phyloP scores from a whole-genome alignment of 2,113 vertebrate species.

The Prinia subflava region DNA sequence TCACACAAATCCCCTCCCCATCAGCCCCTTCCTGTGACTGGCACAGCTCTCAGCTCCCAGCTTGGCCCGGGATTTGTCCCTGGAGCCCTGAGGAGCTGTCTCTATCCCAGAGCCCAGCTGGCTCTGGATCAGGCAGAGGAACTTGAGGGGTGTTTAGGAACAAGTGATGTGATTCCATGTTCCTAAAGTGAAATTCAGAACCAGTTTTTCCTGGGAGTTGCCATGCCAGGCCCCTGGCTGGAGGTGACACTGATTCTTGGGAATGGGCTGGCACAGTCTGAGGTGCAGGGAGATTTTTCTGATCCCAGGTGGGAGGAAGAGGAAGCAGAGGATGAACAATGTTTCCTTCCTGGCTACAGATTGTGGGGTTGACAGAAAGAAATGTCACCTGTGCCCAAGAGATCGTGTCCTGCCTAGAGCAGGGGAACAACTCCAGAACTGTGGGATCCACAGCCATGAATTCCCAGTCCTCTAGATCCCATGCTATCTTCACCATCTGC shows the following conservation, averaged over 20 bases:
- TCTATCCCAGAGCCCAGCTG: neutral
- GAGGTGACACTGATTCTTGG: neutral
- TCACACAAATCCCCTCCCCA: neutral
- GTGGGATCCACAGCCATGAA: conserved; percentile 97
- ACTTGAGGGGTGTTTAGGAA: neutral
- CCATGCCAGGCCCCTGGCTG: neutral
- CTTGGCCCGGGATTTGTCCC: neutral
- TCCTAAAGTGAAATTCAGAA: neutral
- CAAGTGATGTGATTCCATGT: neutral
- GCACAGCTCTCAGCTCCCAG: neutral
- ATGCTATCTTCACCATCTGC: conserved; percentile 94
- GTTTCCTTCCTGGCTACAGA: conserved; percentile 70
- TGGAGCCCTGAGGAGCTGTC: neutral
- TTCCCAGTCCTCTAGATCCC: conserved; percentile 91
- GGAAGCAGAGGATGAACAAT: neutral
- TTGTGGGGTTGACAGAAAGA: conserved; percentile 88
- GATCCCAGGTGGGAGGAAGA: neutral
- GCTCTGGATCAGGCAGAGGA: neutral
- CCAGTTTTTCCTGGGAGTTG: neutral
- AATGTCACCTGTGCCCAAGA: conserved; percentile 79
- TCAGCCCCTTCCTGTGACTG: too few species aligned
- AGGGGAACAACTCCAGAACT: conserved; percentile 87
- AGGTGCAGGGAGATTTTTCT: neutral
- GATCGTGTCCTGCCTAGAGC: conserved; percentile 88
- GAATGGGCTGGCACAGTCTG: neutral